phyloP scores from a whole-genome alignment of 2,113 vertebrate species.

The Manacus vitellinus region DNA sequence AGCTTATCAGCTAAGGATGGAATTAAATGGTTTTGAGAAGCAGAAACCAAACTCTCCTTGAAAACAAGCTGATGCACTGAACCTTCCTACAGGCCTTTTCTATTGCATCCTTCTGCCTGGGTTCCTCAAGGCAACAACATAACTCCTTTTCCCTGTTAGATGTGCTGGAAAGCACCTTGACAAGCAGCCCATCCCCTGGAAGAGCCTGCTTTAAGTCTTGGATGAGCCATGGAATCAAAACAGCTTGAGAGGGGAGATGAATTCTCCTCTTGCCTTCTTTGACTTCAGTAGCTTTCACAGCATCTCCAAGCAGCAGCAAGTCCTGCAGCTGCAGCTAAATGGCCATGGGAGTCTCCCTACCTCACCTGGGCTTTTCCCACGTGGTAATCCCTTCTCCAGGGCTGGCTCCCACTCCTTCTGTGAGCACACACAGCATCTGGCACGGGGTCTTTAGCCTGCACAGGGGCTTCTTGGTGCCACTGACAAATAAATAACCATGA shows the following conservation, averaged over 20 bases:
- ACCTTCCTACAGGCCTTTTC: background rate
- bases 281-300: background rate
- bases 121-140: background rate
- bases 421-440: background rate
- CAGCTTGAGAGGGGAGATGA: background rate
- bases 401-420: background rate
- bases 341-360: rapidly evolving
- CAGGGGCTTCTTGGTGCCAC: background rate
- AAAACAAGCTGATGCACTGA: background rate
- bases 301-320: background rate
- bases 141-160: background rate
- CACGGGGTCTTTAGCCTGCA: background rate
- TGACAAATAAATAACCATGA: slow-evolving; percentile 38
- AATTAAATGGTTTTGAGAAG: background rate
- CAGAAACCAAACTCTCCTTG: background rate
- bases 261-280: background rate
- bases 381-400: rapidly evolving
- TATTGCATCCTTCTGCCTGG: background rate
- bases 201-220: background rate
- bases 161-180: background rate
- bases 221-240: background rate
- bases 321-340: background rate
- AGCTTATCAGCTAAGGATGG: background rate
- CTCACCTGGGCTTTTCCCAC: background rate
- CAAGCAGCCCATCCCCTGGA: background rate